phyloP scores from a whole-genome alignment of 2,888 invertebrate genomes.

The Tholera decimalis region DNA sequence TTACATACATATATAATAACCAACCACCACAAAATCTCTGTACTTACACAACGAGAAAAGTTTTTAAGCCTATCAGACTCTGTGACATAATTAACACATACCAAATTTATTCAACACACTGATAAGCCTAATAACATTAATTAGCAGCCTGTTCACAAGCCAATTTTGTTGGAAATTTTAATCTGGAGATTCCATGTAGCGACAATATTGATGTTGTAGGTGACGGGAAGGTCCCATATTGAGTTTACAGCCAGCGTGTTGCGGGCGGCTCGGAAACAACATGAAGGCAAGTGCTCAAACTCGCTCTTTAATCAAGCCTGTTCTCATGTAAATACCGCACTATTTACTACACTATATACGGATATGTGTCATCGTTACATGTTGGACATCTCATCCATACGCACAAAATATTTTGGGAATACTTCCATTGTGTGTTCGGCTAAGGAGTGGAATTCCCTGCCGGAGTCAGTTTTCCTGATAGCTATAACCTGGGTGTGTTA shows the following conservation, averaged over 20 bases:
- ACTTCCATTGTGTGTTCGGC: too few species aligned
- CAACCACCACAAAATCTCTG: not conserved
- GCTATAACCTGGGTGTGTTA: too few species aligned
- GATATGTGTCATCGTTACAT: too few species aligned
- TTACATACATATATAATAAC: too few species aligned
- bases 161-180: conserved; percentile 35
- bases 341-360: too few species aligned
- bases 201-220: conserved; percentile 43
- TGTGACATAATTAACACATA: conserved; percentile 20
- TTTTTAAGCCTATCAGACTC: not conserved
- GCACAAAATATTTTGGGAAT: too few species aligned
- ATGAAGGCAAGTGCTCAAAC: conserved; percentile 45
- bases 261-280: conserved; percentile 54
- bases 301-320: conserved; percentile 68
- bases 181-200: conserved; percentile 40
- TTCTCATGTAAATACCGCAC: conserved; percentile 68
- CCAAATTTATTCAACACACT: conserved; percentile 11
- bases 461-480: too few species aligned
- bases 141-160: conserved; percentile 22
- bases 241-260: conserved; percentile 52
- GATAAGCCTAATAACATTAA: conserved; percentile 18
- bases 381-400: too few species aligned
- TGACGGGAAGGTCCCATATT: conserved; percentile 48
- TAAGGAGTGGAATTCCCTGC: too few species aligned
- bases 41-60: not conserved